Conservation (phyloP, 1,140 invertebrate genomes). For the Thaumatotibia leucotreta region DNA sequence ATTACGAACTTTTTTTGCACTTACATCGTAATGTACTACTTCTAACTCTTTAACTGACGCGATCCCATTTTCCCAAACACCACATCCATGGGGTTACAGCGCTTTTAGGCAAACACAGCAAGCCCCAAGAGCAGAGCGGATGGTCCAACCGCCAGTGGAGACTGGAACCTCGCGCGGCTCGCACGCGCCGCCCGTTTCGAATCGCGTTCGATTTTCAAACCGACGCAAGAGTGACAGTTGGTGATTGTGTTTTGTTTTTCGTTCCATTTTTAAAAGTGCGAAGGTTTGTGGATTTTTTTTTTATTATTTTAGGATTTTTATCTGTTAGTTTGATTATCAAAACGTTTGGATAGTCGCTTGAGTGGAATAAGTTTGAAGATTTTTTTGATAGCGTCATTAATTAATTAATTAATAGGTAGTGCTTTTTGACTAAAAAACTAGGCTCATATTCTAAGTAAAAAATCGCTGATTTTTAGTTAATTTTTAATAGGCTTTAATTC, state of each 20-base stretch:
- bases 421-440: no score
- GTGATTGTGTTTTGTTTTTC: not conserved
- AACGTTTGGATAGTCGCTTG: not conserved
- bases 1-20: no score
- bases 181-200: slow-evolving; percentile 24
- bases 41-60: not conserved
- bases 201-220: not conserved
- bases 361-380: not conserved
- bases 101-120: not conserved
- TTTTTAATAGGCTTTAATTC: no score
- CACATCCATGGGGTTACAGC: not conserved
- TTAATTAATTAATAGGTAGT: not conserved
- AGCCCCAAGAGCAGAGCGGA: slow-evolving; percentile 27
- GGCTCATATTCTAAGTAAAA: no score
- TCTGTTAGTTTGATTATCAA: no score
- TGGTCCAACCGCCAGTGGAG: slow-evolving; percentile 44
- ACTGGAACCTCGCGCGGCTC: slow-evolving; percentile 36
- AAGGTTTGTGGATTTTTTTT: not conserved
- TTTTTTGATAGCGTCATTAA: not conserved
- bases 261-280: not conserved
- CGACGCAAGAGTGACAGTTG: not conserved
- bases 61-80: not conserved
- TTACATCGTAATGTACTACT: no score
- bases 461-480: no score
- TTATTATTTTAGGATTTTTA: not conserved